Evolutionary conservation across 2,888 invertebrate genomes (phyloP), one percentile per base, ranked within the genome.

Genomic region (Bembecia ichneumoniformis): DNA sequence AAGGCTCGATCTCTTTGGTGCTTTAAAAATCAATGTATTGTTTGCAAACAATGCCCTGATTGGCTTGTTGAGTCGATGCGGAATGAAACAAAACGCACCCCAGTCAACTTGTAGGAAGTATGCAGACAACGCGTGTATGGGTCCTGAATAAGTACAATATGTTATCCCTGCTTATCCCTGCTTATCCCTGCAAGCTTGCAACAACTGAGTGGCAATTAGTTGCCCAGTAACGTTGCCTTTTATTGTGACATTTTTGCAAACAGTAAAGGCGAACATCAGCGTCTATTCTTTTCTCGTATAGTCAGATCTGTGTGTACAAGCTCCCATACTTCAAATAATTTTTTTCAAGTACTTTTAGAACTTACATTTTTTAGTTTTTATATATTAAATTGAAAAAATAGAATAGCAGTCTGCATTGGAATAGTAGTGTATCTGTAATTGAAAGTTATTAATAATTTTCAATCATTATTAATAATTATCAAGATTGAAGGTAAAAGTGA

Each of bases 21-120:
- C 40, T 40, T 40, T 40, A 40, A 40, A 40, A 40, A 40, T 40
- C 40, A 40, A 40, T 40, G 40, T 40, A 40, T 40, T 40, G 58
- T 65, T 59, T 54, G 58, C 58, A 67, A 70, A 69, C 70, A 68
- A 66, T 67, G 62, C 62, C 55, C 54, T 66, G 67, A 67, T 69
- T 68, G 68, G 63, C 64, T 69, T 66, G 66, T 68, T 63, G 59
- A 59, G 55, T 55, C 57, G 53, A 58, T 48, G 34, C 35, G 40
- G 10, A 35, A 44, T 36, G 49, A 44, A 46, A 45, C 48, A 50
- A 48, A 44, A 45, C 45, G 14, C 49, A 7, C 14, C n/a, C 40
- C 40, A 40, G 40, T 40, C 40, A 40, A 40, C 40, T n/a, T 40
- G 35, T 35, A 35, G 7, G 35, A 35, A 35, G 7, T 7, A 11